Evolutionary conservation across 2,888 invertebrate genomes (phyloP).

Genomic region (Agrilus mali): DNA sequence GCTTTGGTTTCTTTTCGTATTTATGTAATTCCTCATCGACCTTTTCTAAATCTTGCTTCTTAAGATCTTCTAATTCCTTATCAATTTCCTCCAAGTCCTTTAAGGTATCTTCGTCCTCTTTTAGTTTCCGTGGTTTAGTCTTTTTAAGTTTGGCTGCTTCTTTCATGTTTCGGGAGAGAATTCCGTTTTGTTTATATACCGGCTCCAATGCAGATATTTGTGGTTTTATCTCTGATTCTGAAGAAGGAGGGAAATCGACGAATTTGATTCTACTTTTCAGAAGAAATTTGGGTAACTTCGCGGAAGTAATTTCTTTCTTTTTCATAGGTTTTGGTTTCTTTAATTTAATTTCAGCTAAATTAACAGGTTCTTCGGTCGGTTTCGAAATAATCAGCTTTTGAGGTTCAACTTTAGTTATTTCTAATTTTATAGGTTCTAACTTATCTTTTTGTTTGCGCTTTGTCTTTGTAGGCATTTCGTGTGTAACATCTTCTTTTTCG

Average conservation of each 20-base stretch:
- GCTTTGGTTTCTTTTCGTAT: constrained; percentile 19
- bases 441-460: constrained; percentile 13
- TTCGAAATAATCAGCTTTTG: constrained; percentile 46
- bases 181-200: constrained; percentile 33
- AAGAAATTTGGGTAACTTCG: constrained; percentile 33
- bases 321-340: constrained; percentile 29
- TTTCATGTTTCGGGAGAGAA: constrained; percentile 36
- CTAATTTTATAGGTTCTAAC: constrained; percentile 37
- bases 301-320: constrained; percentile 26
- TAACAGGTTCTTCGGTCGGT: constrained; percentile 39
- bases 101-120: constrained; percentile 28
- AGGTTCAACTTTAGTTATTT: constrained; percentile 43
- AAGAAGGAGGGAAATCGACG: constrained; percentile 34
- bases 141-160: constrained; percentile 36
- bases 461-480: constrained; percentile 17
- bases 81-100: constrained; percentile 35
- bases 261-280: constrained; percentile 35
- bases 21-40: constrained; percentile 28
- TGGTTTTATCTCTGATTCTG: constrained; percentile 26
- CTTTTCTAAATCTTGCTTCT: constrained; percentile 30
- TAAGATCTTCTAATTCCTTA: constrained; percentile 29
- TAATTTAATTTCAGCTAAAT: constrained; percentile 45
- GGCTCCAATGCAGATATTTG: constrained; percentile 29
- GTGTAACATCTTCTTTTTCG: constrained; percentile 10
- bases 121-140: constrained; percentile 32